Percentiles rank a stretch among this genome's conserved stretches.
phyloP scores from a whole-genome alignment of 2,888 invertebrate genomes.

The Congeria kusceri region DNA sequence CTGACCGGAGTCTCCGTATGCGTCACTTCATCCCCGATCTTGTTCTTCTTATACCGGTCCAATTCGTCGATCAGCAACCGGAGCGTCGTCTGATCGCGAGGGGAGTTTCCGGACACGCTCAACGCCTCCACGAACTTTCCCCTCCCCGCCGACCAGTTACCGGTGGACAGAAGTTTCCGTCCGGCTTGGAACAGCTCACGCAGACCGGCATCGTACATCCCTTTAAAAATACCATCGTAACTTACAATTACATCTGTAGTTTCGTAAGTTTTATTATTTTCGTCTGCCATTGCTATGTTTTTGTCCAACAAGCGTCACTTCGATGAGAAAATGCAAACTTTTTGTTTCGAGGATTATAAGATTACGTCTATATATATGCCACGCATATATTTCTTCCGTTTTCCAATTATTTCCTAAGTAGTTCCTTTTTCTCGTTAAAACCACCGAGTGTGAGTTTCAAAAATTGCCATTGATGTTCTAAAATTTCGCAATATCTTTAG shows the following conservation, averaged over 20 bases:
- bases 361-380: no score
- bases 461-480: no score
- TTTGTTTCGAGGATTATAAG: no score
- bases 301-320: background rate
- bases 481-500: no score
- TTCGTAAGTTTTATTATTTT: constrained; percentile 8
- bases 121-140: constrained; percentile 51
- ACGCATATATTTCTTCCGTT: no score
- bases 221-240: constrained; percentile 75
- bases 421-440: no score
- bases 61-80: constrained; percentile 57
- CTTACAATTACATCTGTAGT: constrained; percentile 58
- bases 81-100: constrained; percentile 62
- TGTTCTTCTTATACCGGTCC: constrained; percentile 46
- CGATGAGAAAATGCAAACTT: no score
- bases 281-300: constrained; percentile 29
- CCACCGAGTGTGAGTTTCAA: no score
- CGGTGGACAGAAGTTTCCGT: constrained; percentile 53
- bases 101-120: constrained; percentile 19
- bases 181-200: constrained; percentile 57
- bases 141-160: constrained; percentile 53
- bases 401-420: no score
- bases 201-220: constrained; percentile 60
- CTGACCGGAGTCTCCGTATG: constrained; percentile 19
- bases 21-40: constrained; percentile 36